Conservation (phyloP, 2,797 vertebrate species). For the Anguilla pacifica region DNA sequence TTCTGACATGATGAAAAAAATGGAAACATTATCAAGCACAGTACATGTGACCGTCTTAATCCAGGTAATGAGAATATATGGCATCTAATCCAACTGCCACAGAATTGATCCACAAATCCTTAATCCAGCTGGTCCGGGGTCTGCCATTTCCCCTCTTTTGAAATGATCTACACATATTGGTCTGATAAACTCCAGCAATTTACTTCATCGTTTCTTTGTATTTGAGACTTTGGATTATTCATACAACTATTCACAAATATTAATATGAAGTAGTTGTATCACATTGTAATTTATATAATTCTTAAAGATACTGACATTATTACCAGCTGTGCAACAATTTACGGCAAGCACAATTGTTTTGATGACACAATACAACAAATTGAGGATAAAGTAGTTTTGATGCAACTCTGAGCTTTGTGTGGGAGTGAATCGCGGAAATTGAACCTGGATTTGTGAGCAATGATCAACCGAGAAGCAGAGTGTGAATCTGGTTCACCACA, state of each 20-base stretch:
- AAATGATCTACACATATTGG: neutral
- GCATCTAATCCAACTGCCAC: constrained; percentile 10
- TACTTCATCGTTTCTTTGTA: neutral
- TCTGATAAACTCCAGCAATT: constrained; percentile 13
- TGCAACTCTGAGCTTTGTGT: neutral
- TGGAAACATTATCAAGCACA: constrained; percentile 14
- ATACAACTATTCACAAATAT: neutral
- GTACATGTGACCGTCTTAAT: neutral
- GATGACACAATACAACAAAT: neutral
- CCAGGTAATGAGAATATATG: neutral
- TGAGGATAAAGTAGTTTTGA: neutral
- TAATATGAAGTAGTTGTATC: neutral
- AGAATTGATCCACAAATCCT: neutral
- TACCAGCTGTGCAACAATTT: neutral
- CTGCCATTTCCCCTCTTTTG: constrained; percentile 5
- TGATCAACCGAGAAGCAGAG: neutral
- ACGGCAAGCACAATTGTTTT: neutral
- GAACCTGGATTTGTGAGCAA: neutral
- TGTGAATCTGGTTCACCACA: neutral
- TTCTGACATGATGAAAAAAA: neutral
- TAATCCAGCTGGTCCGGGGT: neutral
- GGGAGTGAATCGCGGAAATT: neutral
- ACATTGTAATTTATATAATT: neutral
- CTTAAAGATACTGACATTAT: neutral
- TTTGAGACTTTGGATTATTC: neutral